Base-by-base conservation (phyloP, 2,888 invertebrate genomes). In the Drosophila neonasuta region DNA sequence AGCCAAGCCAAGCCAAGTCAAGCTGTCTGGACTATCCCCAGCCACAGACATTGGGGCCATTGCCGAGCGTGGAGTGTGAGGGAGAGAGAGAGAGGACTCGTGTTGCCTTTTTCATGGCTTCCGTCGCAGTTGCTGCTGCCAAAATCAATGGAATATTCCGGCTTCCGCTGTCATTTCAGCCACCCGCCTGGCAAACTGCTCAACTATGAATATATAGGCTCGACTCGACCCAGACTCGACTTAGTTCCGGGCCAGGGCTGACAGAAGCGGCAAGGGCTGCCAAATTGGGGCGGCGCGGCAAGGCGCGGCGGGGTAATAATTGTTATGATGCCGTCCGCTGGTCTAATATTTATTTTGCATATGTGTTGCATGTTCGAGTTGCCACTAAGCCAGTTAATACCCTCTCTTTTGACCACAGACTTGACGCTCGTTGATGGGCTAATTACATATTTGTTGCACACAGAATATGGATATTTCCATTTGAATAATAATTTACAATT, bases 311-410 rank as follows among this genome's bases (percentile, higher is more conserved):
- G 77, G 64, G 87, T 79, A 82, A 82, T 82, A 82, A 82, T 82
- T 82, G 81, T 84, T 81, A 86, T 86, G 76, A 79, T 86, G 85
- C 85, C 85, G 68, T 79, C 81, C 85, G 79, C 71, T 79, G 74
- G 85, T 71, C 81, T 81, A 64, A 71, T 81, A 81, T 86, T 86
- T 82, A 82, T 77, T 86, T 82, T 86, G 82, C 81, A 82, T 82
- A 86, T 81, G 69, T 80, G 77, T 65, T 51, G 73, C 71, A 73
- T 67, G 67, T 60, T 60, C 58, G 58, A 45, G 57, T 56, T 44
- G 17, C 50, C 73, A 24, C 74, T 76, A 30, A 54, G 42, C 29
- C 13, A 1, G n/a, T 1, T 15, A 24, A 13, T 55, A 41, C 46
- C 46, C 45, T 46, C 13, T 52, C 17, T 41, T 5, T 15, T 15